Conservation (phyloP, 2,113 vertebrate species). For the Bubalus kerabau region DNA sequence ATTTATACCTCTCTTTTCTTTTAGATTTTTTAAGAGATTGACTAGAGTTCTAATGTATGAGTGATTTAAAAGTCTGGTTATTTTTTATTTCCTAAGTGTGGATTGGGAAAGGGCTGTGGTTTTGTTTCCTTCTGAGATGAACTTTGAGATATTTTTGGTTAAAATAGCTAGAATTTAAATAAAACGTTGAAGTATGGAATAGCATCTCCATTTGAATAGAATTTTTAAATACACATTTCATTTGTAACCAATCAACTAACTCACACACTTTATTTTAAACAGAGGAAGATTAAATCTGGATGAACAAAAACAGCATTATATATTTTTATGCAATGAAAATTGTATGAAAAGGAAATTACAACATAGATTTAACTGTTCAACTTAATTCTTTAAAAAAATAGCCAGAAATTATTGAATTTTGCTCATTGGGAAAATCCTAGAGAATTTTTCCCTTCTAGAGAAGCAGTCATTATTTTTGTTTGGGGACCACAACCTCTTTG, state of each 20-base stretch:
- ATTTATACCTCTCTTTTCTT: neutral
- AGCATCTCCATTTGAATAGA: neutral
- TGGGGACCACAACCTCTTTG: neutral
- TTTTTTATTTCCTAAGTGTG: neutral
- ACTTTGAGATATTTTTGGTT: constrained; percentile 1
- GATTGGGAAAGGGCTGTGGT: neutral
- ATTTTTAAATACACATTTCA: neutral
- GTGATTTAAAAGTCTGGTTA: neutral
- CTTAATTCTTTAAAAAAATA: neutral
- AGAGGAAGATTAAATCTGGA: neutral
- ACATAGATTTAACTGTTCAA: neutral
- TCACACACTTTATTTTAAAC: neutral
- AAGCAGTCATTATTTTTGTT: constrained; percentile 21
- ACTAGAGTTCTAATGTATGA: neutral
- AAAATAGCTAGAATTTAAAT: constrained; percentile 13
- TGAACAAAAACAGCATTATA: neutral
- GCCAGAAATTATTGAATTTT: constrained; percentile 23
- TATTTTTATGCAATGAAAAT: constrained; percentile 21
- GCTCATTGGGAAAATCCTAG: neutral
- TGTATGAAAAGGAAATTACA: neutral
- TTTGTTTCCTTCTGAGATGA: constrained; percentile 15
- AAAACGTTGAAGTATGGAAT: neutral
- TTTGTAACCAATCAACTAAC: neutral
- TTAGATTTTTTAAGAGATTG: neutral
- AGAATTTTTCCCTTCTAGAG: neutral